Evolutionary conservation across 23 tunicate species (phyloP).

Genomic region (Phallusia fumigata): DNA sequence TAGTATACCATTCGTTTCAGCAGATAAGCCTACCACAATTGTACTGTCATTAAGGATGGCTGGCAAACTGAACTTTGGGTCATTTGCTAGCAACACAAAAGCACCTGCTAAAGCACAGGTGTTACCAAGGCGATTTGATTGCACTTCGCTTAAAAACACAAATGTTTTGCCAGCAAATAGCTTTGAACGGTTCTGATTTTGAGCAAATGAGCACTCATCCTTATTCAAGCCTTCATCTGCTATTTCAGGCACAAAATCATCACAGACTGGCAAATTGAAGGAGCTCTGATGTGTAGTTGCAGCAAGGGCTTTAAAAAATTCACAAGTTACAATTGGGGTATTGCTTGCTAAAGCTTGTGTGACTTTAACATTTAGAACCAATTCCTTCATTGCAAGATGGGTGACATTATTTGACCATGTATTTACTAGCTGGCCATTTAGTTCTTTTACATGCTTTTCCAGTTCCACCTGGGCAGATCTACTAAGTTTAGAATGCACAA

Average conservation of each 20-base stretch:
- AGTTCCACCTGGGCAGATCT: constrained; percentile 10
- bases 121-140: constrained; percentile 33
- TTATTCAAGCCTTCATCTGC: constrained; percentile 52
- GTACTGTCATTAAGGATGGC: not conserved
- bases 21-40: not conserved
- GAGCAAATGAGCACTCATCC: constrained; percentile 21
- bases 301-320: constrained; percentile 17
- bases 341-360: constrained; percentile 54
- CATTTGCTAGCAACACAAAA: not conserved
- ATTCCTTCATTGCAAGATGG: constrained; percentile 44
- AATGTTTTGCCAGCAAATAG: constrained; percentile 43
- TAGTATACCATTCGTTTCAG: not conserved
- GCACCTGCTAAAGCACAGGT: constrained; percentile 45
- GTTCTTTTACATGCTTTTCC: constrained; percentile 8
- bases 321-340: constrained; percentile 38
- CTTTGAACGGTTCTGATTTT: constrained; percentile 19
- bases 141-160: constrained; percentile 51
- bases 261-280: not conserved
- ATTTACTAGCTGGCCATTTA: constrained; percentile 37
- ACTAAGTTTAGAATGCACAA: constrained; percentile 35
- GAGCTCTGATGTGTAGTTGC: not conserved
- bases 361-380: constrained; percentile 57
- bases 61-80: not conserved
- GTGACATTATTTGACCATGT: constrained; percentile 51
- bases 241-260: constrained; percentile 45